Evolutionary conservation across 1,140 invertebrate genomes (phyloP).

Genomic region (Bombus superbus): DNA sequence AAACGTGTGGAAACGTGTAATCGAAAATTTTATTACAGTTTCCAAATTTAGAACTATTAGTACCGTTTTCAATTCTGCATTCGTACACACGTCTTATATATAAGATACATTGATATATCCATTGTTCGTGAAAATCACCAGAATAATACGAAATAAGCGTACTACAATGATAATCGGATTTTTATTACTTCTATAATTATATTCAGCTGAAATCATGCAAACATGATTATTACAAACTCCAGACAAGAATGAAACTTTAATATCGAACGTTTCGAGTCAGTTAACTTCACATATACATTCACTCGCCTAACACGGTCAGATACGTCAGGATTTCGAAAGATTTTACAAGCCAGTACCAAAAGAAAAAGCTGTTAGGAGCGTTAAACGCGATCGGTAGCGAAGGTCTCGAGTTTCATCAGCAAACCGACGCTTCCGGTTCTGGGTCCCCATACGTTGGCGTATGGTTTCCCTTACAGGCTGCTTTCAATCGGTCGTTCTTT

Average conservation of each 20-base stretch:
- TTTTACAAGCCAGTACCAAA: not conserved
- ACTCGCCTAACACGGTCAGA: not conserved
- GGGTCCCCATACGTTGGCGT: not conserved
- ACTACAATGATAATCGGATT: too few relatives aligned
- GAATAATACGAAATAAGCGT: too few relatives aligned
- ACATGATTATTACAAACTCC: too few relatives aligned
- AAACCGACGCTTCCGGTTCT: not conserved
- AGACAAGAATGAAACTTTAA: too few relatives aligned
- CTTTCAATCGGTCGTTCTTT: conserved; percentile 57
- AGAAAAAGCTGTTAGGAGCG: not conserved
- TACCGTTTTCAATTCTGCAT: not conserved
- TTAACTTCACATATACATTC: not conserved
- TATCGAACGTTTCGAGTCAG: not conserved
- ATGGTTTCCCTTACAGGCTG: conserved; percentile 49
- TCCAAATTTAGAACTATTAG: not conserved
- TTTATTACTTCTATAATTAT: too few relatives aligned
- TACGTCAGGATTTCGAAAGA: not conserved
- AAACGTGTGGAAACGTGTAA: not conserved
- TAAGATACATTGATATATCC: not conserved
- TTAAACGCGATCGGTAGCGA: not conserved
- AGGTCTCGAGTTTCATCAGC: not conserved
- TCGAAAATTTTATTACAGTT: not conserved
- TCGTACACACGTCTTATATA: not conserved
- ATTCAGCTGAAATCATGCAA: too few relatives aligned
- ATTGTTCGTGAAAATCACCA: not conserved